These are phyloP conservation scores for Geopemphigus sp. DNA, from an alignment of 1,140 invertebrate genomes.

Conservation along the genomic window DNA sequence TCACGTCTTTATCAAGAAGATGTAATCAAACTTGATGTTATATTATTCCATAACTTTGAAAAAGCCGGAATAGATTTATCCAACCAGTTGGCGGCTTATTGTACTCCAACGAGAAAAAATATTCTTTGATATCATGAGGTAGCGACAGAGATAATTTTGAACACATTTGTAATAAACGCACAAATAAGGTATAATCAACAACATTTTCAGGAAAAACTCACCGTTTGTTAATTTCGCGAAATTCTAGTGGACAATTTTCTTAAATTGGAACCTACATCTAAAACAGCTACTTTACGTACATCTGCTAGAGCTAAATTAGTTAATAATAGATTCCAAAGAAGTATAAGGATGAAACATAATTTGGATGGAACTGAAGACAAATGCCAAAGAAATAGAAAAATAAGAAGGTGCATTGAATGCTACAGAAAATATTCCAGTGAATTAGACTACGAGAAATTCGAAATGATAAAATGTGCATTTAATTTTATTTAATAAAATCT, in stretches of 20 bases:
- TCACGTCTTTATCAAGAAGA: too few relatives aligned
- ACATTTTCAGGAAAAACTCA: background rate
- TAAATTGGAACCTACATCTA: background rate
- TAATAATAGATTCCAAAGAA: background rate
- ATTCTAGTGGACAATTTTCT: background rate
- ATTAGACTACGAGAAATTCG: slow-evolving; percentile 51
- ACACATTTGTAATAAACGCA: background rate
- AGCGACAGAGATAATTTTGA: slow-evolving; percentile 2
- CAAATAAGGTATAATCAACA: too few relatives aligned
- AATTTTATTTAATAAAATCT: background rate
- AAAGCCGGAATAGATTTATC: slow-evolving; percentile 33
- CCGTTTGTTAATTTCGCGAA: background rate
- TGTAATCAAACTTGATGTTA: background rate
- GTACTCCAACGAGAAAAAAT: background rate
- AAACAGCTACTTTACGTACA: background rate
- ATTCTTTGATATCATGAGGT: background rate
- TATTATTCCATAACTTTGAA: slow-evolving; percentile 10
- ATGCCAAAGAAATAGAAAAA: background rate
- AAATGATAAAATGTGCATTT: too few relatives aligned
- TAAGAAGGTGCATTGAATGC: background rate
- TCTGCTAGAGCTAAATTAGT: background rate
- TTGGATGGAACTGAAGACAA: background rate
- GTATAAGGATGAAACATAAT: background rate
- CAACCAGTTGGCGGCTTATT: slow-evolving; percentile 3
- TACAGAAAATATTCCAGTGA: background rate